phyloP scores from a whole-genome alignment of 2,113 vertebrate species.

The Grammomys dolichurus region DNA sequence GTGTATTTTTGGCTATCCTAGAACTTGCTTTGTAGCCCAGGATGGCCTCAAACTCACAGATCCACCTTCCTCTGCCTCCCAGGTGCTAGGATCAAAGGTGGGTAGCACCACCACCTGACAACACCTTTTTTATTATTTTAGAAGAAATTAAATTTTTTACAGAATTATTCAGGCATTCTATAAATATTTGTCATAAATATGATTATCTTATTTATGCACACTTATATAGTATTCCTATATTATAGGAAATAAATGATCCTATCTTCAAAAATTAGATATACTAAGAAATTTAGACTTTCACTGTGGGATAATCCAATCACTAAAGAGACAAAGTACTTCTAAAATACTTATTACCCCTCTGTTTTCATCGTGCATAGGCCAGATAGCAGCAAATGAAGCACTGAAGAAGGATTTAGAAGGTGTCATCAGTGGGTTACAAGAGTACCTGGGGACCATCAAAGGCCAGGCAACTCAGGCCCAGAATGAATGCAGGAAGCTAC shows the following conservation, averaged over 20 bases:
- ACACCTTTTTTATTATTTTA: conserved; percentile 30
- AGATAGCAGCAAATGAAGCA: conserved; percentile 94
- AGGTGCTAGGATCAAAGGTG: too few relatives aligned
- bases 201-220: conserved; percentile 15
- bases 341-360: conserved; percentile 14
- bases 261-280: conserved; percentile 10
- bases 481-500: conserved; percentile 88
- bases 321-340: background rate
- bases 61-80: too few relatives aligned
- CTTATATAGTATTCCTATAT: background rate
- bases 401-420: conserved; percentile 94
- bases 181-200: background rate
- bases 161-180: conserved; percentile 38
- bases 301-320: background rate
- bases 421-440: conserved; percentile 93
- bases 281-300: conserved; percentile 57
- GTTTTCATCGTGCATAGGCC: conserved; percentile 87
- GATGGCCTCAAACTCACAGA: too few relatives aligned
- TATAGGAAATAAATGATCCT: background rate
- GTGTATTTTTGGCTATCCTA: too few relatives aligned
- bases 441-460: conserved; percentile 92
- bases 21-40: too few relatives aligned
- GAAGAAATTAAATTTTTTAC: conserved; percentile 54
- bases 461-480: conserved; percentile 89
- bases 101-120: too few relatives aligned